Base-by-base conservation (phyloP, 2,797 vertebrate genomes). In the Pangasius mekongensis region DNA sequence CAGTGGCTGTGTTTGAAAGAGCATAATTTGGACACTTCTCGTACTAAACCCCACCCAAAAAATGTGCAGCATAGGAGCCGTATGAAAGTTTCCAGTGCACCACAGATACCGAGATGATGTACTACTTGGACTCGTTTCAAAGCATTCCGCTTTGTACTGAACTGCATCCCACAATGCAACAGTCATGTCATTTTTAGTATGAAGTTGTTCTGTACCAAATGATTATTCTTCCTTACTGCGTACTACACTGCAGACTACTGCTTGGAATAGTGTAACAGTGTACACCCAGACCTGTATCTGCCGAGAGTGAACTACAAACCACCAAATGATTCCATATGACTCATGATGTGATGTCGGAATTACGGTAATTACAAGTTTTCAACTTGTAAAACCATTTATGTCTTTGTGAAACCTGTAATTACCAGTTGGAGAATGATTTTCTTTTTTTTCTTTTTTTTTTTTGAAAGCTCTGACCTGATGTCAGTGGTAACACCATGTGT, bases 391-490 rank as follows among this genome's bases (percentile, higher is more conserved):
- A 73, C 47, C 52, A 20, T 52, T 66, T 84, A 66, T 82, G 87
- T 60, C 69, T 87, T 71, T 83, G 62, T 73, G 66, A 85, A 85
- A 74, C 67, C 52, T 73, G 52, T 85, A 85, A 85, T 85, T 85
- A 73, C 49, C 84, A 58, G 22, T 85, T 43, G 69, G 67, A 85
- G 73, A 58, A 33, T 3, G 66, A 8, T 24, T 56, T 39, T 54
- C 16, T 71, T 69, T 60, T 27, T 56, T 33, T 33, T 33, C n/a
- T 52, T 80, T 30, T 20, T 22, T 83, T n/a, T 64, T n/a, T 27
- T 3, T 82, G 3, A 54, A 73, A 73, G 30, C 49, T 58, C 52
- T 69, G 43, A 52, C 20, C 54, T 66, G 60, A 64, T 83, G 81
- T 83, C 60, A 64, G 24, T 47, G 81, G 60, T 30, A 43, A 49